Evolutionary conservation across 2,797 vertebrate genomes (phyloP).

Genomic region (Decapterus maruadsi): DNA sequence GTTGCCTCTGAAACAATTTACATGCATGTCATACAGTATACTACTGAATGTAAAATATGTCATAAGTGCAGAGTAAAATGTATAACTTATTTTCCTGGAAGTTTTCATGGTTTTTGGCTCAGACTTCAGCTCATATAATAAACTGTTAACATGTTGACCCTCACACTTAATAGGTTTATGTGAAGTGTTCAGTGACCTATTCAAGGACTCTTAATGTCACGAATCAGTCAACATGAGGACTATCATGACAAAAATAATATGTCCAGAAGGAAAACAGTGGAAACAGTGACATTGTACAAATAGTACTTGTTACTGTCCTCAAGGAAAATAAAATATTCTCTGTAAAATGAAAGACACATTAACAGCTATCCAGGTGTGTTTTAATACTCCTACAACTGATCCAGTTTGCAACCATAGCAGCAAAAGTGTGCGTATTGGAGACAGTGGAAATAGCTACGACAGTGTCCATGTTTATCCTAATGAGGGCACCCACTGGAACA

Average conservation of each 20-base stretch:
- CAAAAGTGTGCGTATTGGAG: not conserved
- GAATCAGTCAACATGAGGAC: not conserved
- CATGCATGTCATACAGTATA: not conserved
- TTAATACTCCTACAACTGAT: not conserved
- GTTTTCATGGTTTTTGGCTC: conserved; percentile 21
- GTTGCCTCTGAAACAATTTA: conserved; percentile 27
- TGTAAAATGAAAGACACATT: too few relatives aligned
- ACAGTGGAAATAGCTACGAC: not conserved
- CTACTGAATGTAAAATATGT: too few relatives aligned
- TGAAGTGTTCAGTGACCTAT: not conserved
- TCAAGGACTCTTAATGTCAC: conserved; percentile 7
- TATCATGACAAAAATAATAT: too few relatives aligned
- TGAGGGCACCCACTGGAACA: not conserved
- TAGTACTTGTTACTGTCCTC: not conserved
- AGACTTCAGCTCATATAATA: not conserved
- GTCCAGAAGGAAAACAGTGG: too few relatives aligned
- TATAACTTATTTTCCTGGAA: conserved; percentile 4
- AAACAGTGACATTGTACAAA: not conserved
- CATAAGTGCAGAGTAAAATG: not conserved
- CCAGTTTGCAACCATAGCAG: not conserved
- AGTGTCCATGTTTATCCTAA: not conserved
- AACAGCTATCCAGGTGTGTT: not conserved
- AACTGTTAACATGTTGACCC: conserved; percentile 14
- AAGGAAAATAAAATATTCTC: not conserved
- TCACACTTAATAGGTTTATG: conserved; percentile 37